Percentiles rank a stretch among this genome's conserved stretches.
Evolutionary conservation across 1,140 invertebrate genomes (phyloP).

Genomic region (Hormaphis cornu): DNA sequence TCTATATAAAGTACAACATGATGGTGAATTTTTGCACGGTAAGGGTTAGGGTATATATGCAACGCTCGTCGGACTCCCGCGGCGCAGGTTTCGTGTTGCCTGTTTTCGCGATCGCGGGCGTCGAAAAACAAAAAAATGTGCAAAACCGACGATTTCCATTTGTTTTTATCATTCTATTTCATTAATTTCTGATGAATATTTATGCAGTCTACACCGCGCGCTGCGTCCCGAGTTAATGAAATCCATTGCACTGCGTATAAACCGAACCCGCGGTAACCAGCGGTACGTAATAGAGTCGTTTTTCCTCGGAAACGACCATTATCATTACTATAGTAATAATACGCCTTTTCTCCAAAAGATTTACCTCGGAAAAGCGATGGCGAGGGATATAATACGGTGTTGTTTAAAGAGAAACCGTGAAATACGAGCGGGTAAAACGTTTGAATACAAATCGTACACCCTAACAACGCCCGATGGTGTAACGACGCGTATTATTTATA

Average conservation of each 20-base stretch:
- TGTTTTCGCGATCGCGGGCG: too few species aligned
- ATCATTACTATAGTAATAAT: too few species aligned
- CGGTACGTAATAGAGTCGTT: constrained; percentile 26
- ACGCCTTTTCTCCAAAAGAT: background rate
- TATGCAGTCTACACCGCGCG: constrained; percentile 5
- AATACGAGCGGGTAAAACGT: constrained; percentile 29
- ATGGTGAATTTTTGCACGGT: background rate
- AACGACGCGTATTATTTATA: constrained; percentile 10
- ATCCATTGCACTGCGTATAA: too few species aligned
- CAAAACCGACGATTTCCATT: constrained; percentile 20
- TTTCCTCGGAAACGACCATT: constrained; percentile 19
- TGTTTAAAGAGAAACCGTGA: constrained; percentile 9
- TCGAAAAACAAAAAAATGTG: background rate
- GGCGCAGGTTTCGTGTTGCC: too few species aligned
- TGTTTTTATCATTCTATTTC: constrained; percentile 31
- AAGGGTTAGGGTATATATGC: background rate
- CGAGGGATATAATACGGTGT: background rate
- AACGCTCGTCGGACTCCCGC: too few species aligned
- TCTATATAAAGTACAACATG: background rate
- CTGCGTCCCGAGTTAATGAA: too few species aligned
- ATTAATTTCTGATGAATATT: constrained; percentile 33
- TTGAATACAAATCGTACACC: constrained; percentile 31
- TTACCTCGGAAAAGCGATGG: background rate
- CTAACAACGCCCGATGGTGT: background rate
- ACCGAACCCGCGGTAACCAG: constrained; percentile 20